These are phyloP conservation scores for Temnothorax unifasciatus DNA, from an alignment of 2,888 invertebrate genomes.

Conservation along the genomic window DNA sequence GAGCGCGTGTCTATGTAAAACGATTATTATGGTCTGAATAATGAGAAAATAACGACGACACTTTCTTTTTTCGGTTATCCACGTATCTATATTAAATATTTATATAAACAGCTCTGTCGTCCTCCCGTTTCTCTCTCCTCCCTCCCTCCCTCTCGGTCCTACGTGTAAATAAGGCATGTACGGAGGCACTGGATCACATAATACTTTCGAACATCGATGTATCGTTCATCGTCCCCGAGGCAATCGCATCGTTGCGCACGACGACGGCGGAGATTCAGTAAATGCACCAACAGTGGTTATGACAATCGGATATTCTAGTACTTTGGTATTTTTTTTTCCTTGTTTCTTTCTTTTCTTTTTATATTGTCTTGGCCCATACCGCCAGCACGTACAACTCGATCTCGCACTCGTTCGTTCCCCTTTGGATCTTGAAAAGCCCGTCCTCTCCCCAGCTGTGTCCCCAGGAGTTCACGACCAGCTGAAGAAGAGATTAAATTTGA, in stretches of 20 bases:
- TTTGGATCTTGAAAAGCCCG: slow-evolving; percentile 95
- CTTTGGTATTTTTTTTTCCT: slow-evolving; percentile 15
- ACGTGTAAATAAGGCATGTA: slow-evolving; percentile 39
- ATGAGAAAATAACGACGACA: slow-evolving; percentile 29
- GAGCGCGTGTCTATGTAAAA: slow-evolving; percentile 16
- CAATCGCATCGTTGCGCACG: slow-evolving; percentile 24
- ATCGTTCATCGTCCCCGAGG: slow-evolving; percentile 29
- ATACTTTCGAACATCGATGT: slow-evolving; percentile 37
- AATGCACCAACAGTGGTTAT: slow-evolving; percentile 73
- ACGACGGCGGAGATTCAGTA: slow-evolving; percentile 74
- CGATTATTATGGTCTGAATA: slow-evolving; percentile 31
- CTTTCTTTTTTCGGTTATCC: slow-evolving; percentile 8
- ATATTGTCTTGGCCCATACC: slow-evolving; percentile 90
- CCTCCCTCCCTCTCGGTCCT: background rate
- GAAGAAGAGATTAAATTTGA: slow-evolving; percentile 62
- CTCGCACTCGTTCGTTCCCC: slow-evolving; percentile 95
- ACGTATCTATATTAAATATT: slow-evolving; percentile 46
- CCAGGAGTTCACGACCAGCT: slow-evolving; percentile 98
- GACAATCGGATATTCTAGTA: slow-evolving; percentile 47
- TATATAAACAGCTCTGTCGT: slow-evolving; percentile 15
- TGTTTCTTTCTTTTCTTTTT: slow-evolving; percentile 38
- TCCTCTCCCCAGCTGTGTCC: slow-evolving; percentile 96
- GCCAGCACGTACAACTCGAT: slow-evolving; percentile 96
- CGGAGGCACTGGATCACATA: slow-evolving; percentile 54
- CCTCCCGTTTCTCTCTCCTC: background rate